Evolutionary conservation across 1,140 invertebrate genomes (phyloP), one percentile per base, ranked within the genome.

Genomic region (Limonius californicus): DNA sequence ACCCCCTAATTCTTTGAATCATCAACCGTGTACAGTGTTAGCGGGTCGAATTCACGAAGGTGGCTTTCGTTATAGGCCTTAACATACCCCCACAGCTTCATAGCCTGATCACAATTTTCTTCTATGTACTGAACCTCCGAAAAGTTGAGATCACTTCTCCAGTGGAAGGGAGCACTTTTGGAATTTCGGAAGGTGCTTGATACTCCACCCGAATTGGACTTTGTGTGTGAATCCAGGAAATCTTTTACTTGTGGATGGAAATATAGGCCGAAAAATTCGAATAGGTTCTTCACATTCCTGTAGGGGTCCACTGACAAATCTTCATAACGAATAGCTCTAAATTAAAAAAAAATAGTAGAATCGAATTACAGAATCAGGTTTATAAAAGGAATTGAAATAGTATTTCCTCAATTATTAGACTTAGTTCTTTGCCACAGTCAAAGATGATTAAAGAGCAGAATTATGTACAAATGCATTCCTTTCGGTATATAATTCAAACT

Each of bases 161-260:
- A 94, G 72, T 90, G 89, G 74, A 92, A 93, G 60, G 91, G 90
- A 55, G 90, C 87, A 18, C 83, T 84, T 72, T 89, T 89, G 4
- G 91, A 92, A 74, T 93, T 86, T 16, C 91, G 81, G 74, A 87
- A 91, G 4, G 91, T 94, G 68, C 90, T 92, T 30, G 89, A 92
- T 11, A 91, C 88, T 14, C 89, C 90, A 11, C 88, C 90, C 3
- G 86, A 83, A 67, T 93, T 85, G 39, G 83, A 80, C 71, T 87
- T 89, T 1, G 91, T 93, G 72, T 94, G 91, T 1, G 88, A 87
- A 65, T 90, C 86, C 14, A 94, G 77, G 76, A 91, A 94, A 54
- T 83, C 80, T 60, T 85, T 82, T 0, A 94, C 85, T 43, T 83
- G 79, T 0, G 81, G 78, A 74, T 89, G 87, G 68, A 88, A 85